Evolutionary conservation across 2,888 invertebrate genomes (phyloP).

Genomic region (Pteria penguin): DNA sequence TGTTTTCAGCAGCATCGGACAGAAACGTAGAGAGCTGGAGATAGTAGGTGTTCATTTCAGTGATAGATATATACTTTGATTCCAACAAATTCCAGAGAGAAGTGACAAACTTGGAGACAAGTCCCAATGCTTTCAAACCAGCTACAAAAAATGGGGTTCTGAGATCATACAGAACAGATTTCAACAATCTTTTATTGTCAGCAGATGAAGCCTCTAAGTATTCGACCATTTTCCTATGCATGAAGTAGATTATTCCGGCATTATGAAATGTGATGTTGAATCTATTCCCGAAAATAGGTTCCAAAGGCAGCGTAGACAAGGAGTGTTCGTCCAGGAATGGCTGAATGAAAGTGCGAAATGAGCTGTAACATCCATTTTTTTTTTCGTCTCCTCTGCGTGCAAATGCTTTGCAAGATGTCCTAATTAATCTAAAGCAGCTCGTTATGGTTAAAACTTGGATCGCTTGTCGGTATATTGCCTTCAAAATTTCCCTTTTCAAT

Average conservation of each 20-base stretch:
- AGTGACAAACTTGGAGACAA: neutral
- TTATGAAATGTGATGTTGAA: slow-evolving; percentile 41
- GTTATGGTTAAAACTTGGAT: slow-evolving; percentile 28
- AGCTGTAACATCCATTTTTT: slow-evolving; percentile 3
- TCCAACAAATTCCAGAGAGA: slow-evolving; percentile 7
- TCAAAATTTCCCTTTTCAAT: slow-evolving; percentile 22
- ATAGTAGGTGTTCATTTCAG: slow-evolving; percentile 38
- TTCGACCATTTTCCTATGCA: slow-evolving; percentile 22
- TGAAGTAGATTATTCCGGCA: slow-evolving; percentile 30
- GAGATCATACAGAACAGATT: slow-evolving; percentile 23
- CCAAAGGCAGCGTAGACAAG: slow-evolving; percentile 14
- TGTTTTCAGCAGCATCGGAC: slow-evolving; percentile 28
- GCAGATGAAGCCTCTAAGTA: slow-evolving; percentile 6
- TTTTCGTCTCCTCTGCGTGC: neutral
- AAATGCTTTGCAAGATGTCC: slow-evolving; percentile 23
- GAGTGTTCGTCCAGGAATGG: slow-evolving; percentile 17
- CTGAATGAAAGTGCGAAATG: too few species aligned
- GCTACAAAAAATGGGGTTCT: slow-evolving; percentile 11
- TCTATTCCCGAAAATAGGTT: slow-evolving; percentile 23
- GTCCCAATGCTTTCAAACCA: slow-evolving; percentile 7
- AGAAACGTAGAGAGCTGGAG: slow-evolving; percentile 31
- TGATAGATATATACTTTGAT: neutral
- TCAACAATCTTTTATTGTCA: slow-evolving; percentile 8
- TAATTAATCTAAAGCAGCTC: slow-evolving; percentile 35
- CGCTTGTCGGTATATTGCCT: neutral